These are phyloP conservation scores for Octopus sinensis DNA, from an alignment of 1,140 invertebrate species.

Conservation along the genomic window DNA sequence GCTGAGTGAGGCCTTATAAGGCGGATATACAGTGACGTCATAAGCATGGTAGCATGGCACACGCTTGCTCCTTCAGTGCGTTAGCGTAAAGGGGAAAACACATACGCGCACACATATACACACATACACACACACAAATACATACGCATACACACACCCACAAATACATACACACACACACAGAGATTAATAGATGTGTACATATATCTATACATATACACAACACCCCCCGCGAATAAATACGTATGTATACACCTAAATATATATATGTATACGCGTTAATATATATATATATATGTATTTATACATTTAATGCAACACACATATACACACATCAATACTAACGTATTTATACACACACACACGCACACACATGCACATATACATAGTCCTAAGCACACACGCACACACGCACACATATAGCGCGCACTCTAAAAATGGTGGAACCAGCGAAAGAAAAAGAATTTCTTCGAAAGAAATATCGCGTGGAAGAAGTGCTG, in stretches of 20 bases:
- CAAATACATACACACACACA: not conserved
- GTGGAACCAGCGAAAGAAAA: conserved; percentile 1
- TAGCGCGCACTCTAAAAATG: conserved; percentile 1
- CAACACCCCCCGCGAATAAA: not conserved
- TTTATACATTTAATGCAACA: not conserved
- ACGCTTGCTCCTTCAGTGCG: no score
- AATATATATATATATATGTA: not conserved
- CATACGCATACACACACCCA: no score
- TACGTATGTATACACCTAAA: not conserved
- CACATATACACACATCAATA: not conserved
- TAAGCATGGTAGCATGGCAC: no score
- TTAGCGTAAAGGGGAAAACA: no score
- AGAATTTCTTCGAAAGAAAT: conserved; percentile 5
- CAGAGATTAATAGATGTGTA: not conserved
- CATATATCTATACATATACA: not conserved
- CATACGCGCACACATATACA: no score
- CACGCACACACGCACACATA: not conserved
- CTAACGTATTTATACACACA: not conserved
- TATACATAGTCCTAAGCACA: not conserved
- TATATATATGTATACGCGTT: not conserved
- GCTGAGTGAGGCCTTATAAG: no score
- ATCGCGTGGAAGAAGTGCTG: not conserved
- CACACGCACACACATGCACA: not conserved
- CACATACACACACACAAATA: no score
- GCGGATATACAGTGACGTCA: no score